Evolutionary conservation across 2,797 vertebrate genomes (phyloP), one percentile per base, ranked within the genome.

Genomic region (Apodemus agrarius): DNA sequence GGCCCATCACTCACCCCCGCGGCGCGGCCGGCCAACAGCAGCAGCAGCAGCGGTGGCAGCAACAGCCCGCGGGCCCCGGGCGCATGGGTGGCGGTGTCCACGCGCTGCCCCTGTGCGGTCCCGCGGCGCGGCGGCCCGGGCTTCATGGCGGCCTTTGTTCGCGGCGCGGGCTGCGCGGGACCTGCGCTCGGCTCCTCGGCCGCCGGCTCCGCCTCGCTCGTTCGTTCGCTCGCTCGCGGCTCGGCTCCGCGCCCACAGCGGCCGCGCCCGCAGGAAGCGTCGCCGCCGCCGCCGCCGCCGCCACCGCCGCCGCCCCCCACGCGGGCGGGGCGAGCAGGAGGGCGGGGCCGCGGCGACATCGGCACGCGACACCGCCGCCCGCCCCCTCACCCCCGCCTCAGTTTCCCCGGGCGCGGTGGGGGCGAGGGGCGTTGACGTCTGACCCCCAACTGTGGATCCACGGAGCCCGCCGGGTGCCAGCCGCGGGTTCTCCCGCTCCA

Each of bases 61-160:
- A 97, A 97, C 98, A 97, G 97, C 94, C 97, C 97, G 96, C 98
- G 97, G 97, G 98, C 97, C 86, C 97, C 97, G 96, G 97, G 89
- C 90, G 93, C 93, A 57, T 79, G 96, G 80, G 93, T 90, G 59
- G 81, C 93, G 80, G 92, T 87, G 90, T 91, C 80, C 57, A 96
- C 94, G 94, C 46, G 80, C 63, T 74, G 31, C 89, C 90, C 54
- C 92, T 63, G 52, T 89, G 75, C 92, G 83, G 90, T 93, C 95
- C 88, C 94, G 88, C 95, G 92, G 90, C 59, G 94, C 94, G 86
- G 97, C 76, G 87, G 96, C 91, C 89, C 96, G 43, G 88, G 96
- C 90, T 97, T 96, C 92, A 97, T 96, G 95, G 97, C 95, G 94
- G 96, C 97, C 96, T 97, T 98, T 97, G 96, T 98, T 97, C 96